Percentiles rank a stretch among this genome's conserved stretches.
Evolutionary conservation across 2,113 vertebrate species (phyloP).

Genomic region (Ictidomys tridecemlineatus): DNA sequence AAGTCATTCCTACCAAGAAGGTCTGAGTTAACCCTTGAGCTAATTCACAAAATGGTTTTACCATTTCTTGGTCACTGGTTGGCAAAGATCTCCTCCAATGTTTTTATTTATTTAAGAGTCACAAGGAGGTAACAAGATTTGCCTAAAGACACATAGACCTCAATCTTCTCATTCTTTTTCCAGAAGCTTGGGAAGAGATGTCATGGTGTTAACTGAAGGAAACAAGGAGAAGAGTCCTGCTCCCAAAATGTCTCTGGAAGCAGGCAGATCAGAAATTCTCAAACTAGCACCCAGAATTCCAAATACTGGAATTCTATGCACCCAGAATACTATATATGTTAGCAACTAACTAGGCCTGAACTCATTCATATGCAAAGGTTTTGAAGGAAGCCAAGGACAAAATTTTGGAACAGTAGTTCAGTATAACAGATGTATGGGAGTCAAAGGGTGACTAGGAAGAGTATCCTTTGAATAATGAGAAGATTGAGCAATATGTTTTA

Average conservation of each 20-base stretch:
- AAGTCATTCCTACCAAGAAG: neutral
- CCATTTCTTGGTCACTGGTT: neutral
- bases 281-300: constrained; percentile 15
- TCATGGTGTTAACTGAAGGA: neutral
- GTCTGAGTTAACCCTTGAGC: neutral
- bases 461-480: neutral
- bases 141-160: constrained; percentile 28
- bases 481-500: neutral
- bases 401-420: neutral
- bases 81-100: constrained; percentile 13
- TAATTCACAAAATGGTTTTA: constrained; percentile 44
- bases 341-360: neutral
- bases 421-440: neutral
- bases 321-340: neutral
- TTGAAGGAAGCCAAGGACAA: constrained; percentile 21
- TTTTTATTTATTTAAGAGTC: constrained; percentile 11
- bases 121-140: constrained; percentile 30
- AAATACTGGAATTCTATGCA: neutral
- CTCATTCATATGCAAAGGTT: neutral
- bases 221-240: constrained; percentile 8
- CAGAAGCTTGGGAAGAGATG: neutral
- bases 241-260: neutral
- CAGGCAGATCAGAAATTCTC: neutral
- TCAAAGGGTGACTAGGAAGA: neutral
- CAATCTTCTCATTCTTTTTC: neutral